Conservation (phyloP, 2,888 invertebrate genomes). For the Cheilosia soror region DNA sequence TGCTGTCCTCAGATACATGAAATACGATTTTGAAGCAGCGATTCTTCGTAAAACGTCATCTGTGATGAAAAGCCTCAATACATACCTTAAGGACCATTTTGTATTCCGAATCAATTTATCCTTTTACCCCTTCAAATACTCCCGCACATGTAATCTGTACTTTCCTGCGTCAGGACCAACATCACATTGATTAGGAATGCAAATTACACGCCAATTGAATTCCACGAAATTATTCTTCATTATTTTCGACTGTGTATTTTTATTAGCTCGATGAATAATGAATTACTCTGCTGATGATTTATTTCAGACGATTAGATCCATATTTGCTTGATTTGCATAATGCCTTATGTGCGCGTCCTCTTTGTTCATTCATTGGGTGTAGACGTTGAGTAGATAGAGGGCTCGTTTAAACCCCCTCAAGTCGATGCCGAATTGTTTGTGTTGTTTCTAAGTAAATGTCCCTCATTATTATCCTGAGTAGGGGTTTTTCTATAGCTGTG, state of each 20-base stretch:
- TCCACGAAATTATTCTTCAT: constrained; percentile 47
- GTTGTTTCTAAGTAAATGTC: constrained; percentile 4
- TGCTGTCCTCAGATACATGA: too few relatives aligned
- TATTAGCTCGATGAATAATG: constrained; percentile 53
- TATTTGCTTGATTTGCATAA: constrained; percentile 57
- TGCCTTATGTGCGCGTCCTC: constrained; percentile 33
- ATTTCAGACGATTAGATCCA: constrained; percentile 54
- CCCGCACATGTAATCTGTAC: neutral
- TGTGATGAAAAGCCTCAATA: too few relatives aligned
- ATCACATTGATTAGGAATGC: constrained; percentile 42
- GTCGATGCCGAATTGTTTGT: neutral
- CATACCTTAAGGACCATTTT: too few relatives aligned
- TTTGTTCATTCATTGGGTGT: constrained; percentile 21
- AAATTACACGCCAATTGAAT: constrained; percentile 62
- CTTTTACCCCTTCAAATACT: neutral
- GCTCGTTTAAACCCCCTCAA: neutral
- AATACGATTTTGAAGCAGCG: too few relatives aligned
- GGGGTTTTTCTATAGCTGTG: neutral
- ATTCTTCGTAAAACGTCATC: too few relatives aligned
- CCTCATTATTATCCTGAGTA: constrained; percentile 6
- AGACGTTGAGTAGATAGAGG: neutral
- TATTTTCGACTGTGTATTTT: constrained; percentile 37
- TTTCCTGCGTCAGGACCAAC: neutral
- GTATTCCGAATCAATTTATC: too few relatives aligned
- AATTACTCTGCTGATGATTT: constrained; percentile 52